phyloP scores from a whole-genome alignment of 2,113 vertebrate genomes.

The Brienomyrus longianalis region DNA sequence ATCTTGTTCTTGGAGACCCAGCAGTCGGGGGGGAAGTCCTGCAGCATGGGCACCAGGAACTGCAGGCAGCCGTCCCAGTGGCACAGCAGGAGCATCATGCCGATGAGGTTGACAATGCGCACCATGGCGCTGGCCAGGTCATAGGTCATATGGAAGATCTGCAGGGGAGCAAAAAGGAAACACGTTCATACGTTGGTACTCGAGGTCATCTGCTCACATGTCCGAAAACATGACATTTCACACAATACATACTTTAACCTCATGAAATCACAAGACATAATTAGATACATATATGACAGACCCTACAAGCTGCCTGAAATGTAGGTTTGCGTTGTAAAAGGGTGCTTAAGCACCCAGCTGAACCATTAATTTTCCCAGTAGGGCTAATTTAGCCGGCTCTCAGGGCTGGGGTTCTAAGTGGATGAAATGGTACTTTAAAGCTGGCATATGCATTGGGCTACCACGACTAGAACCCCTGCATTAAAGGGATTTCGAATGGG shows the following conservation, averaged over 20 bases:
- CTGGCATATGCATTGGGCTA: background rate
- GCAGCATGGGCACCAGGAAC: slow-evolving; percentile 97
- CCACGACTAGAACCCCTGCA: background rate
- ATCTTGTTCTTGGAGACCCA: slow-evolving; percentile 97
- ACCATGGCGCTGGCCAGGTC: slow-evolving; percentile 94
- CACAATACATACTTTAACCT: background rate
- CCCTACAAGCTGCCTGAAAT: background rate
- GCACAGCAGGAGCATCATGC: slow-evolving; percentile 96
- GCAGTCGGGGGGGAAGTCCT: slow-evolving; percentile 91
- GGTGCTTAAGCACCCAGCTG: background rate
- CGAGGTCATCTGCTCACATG: background rate
- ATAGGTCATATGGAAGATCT: slow-evolving; percentile 99
- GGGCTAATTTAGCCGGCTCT: slow-evolving; percentile 1
- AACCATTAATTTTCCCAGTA: background rate
- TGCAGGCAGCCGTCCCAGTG: slow-evolving; percentile 98
- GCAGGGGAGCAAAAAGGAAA: slow-evolving; percentile 29
- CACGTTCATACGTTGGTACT: slow-evolving; percentile 21
- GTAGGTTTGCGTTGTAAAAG: background rate
- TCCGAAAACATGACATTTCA: background rate
- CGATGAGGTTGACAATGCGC: slow-evolving; percentile 90
- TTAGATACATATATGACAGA: background rate
- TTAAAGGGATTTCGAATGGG: slow-evolving; percentile 5
- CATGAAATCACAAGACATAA: background rate
- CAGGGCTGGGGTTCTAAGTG: background rate
- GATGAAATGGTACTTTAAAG: background rate